Evolutionary conservation across 1,140 invertebrate species (phyloP).

Genomic region (Lineus longissimus): DNA sequence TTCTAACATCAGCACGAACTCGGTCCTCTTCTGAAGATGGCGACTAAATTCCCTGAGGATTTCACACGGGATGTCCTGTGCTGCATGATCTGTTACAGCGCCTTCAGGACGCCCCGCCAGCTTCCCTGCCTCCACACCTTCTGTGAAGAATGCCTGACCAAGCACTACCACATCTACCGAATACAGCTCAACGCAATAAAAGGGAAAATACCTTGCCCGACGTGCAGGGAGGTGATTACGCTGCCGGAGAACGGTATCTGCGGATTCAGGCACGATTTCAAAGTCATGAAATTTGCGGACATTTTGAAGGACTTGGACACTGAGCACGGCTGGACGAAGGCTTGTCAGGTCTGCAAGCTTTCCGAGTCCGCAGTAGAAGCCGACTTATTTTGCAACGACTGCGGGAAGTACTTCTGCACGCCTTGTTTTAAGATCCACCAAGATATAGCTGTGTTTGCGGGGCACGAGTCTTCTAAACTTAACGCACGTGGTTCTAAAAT

Average conservation of each 20-base stretch:
- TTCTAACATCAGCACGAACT: too few relatives aligned
- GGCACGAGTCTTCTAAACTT: not conserved
- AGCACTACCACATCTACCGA: constrained; percentile 62
- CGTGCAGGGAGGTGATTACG: not conserved
- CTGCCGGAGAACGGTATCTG: not conserved
- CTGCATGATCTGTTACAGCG: constrained; percentile 37
- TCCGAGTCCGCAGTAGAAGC: not conserved
- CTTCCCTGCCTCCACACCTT: constrained; percentile 44
- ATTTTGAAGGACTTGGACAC: constrained; percentile 6
- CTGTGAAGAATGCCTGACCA: constrained; percentile 58
- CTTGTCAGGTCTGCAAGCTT: constrained; percentile 3
- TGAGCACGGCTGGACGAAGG: not conserved
- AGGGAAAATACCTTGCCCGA: not conserved
- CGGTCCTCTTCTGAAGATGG: too few relatives aligned
- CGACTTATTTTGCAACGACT: not conserved
- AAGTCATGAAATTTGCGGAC: constrained; percentile 3
- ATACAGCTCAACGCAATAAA: not conserved
- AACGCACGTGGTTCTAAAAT: not conserved
- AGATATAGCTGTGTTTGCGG: not conserved
- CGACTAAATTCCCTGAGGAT: constrained; percentile 59
- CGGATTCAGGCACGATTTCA: constrained; percentile 5
- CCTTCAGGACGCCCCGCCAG: constrained; percentile 30
- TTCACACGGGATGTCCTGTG: constrained; percentile 31
- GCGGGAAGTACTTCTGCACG: constrained; percentile 1
- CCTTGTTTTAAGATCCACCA: not conserved